A percentile compares a stretch with the other conserved stretches of the same genome.
Conservation (phyloP, 2,888 invertebrate genomes). For the Lordiphosa andalusiaca region DNA sequence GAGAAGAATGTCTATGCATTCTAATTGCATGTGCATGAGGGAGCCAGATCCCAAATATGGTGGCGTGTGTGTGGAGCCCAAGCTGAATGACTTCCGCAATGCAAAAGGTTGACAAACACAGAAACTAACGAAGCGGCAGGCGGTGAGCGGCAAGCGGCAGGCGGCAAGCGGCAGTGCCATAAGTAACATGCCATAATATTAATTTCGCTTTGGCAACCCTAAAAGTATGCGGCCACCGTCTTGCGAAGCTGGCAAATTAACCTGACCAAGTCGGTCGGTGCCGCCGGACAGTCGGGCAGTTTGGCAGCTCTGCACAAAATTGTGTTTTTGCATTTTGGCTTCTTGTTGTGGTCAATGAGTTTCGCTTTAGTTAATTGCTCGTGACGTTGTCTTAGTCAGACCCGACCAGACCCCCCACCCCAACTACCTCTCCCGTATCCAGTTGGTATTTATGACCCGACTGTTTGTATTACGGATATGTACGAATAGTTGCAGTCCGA, state of each 20-base stretch:
- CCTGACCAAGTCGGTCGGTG: conserved; percentile 33
- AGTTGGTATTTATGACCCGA: conserved; percentile 7
- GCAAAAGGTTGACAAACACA: conserved; percentile 56
- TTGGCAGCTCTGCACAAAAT: conserved; percentile 22
- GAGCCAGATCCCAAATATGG: neutral
- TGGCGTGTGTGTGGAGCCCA: conserved; percentile 7
- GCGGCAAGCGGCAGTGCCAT: conserved; percentile 6
- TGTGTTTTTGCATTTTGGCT: conserved; percentile 17
- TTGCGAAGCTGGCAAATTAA: conserved; percentile 26
- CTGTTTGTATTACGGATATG: conserved; percentile 1
- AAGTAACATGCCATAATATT: conserved; percentile 53
- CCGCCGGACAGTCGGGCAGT: conserved; percentile 7
- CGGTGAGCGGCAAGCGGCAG: neutral
- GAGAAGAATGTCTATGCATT: conserved; percentile 62
- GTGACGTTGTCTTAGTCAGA: conserved; percentile 62
- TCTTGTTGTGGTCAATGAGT: conserved; percentile 66
- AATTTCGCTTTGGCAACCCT: conserved; percentile 59
- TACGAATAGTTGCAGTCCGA: conserved; percentile 2
- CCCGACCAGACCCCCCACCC: no score
- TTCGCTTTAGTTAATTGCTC: conserved; percentile 71
- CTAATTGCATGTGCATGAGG: conserved; percentile 58
- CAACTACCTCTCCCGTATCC: no score
- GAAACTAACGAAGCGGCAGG: conserved; percentile 4
- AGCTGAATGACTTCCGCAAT: conserved; percentile 59
- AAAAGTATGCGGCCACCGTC: conserved; percentile 26